Conservation (phyloP, 92 coral and sea anemone genomes). For the Umimayanthus chanpuru region DNA sequence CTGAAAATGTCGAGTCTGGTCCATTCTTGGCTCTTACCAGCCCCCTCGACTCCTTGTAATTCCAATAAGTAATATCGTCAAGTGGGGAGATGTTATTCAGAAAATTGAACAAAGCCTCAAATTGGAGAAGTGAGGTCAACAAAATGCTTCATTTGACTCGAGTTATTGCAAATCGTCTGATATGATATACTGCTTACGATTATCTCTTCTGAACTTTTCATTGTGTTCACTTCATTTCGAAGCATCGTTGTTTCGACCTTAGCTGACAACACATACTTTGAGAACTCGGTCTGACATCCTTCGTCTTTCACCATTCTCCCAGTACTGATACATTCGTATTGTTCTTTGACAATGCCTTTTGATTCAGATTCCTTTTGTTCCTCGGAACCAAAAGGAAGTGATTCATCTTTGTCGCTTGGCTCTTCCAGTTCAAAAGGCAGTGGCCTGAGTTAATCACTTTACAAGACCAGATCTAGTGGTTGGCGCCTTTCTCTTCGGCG, state of each 20-base stretch:
- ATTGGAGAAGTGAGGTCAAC: conserved; percentile 45
- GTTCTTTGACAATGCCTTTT: conserved; percentile 12
- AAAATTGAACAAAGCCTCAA: conserved; percentile 42
- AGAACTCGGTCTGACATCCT: conserved; percentile 33
- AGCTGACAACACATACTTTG: conserved; percentile 11
- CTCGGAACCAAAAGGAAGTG: not conserved
- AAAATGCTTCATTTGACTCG: conserved; percentile 44
- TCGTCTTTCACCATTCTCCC: not conserved
- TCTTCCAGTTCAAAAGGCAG: not conserved
- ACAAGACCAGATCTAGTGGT: conserved; percentile 26
- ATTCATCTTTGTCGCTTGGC: conserved; percentile 2
- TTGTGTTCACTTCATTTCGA: conserved; percentile 31
- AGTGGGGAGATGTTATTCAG: conserved; percentile 48
- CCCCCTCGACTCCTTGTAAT: conserved; percentile 32
- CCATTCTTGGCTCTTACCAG: conserved; percentile 24
- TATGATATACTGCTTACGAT: conserved; percentile 34
- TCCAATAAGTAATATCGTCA: conserved; percentile 52
- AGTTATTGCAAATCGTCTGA: conserved; percentile 25
- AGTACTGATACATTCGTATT: not conserved
- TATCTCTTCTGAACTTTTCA: not conserved
- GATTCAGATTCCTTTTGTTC: conserved; percentile 15
- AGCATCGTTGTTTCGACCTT: conserved; percentile 37
- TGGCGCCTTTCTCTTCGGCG: conserved; percentile 49
- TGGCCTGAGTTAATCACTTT: not conserved
- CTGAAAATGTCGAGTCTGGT: conserved; percentile 27